Percentiles rank a stretch among this genome's conserved stretches.
These are phyloP conservation scores for Rotaria socialis DNA, from an alignment of 2,888 invertebrate species.

Conservation along the genomic window DNA sequence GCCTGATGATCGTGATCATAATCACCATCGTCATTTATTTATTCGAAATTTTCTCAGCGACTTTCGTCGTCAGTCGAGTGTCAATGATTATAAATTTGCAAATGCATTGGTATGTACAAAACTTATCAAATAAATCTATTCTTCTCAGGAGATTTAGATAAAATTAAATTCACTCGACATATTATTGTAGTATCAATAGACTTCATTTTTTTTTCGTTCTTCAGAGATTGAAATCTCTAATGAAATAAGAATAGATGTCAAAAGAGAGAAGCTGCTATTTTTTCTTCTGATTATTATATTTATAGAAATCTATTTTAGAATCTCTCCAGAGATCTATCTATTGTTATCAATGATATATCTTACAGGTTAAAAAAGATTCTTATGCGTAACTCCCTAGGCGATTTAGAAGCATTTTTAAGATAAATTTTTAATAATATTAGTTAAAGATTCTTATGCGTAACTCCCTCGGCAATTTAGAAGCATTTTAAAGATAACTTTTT, in stretches of 20 bases:
- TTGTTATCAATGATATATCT: not conserved
- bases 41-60: not conserved
- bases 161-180: not conserved
- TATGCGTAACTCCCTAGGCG: not conserved
- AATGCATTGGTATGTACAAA: not conserved
- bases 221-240: conserved; percentile 7
- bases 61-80: conserved; percentile 32
- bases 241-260: not conserved
- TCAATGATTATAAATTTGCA: conserved; percentile 28
- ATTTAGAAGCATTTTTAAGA: not conserved
- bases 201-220: not conserved
- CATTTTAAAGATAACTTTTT: not conserved
- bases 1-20: not conserved
- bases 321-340: not conserved
- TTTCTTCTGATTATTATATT: not conserved
- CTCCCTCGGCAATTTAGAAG: not conserved
- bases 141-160: not conserved
- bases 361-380: not conserved
- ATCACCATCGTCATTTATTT: not conserved
- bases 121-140: not conserved
- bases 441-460: not conserved
- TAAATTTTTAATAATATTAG: not conserved
- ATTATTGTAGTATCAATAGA: not conserved
- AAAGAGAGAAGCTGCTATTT: not conserved
- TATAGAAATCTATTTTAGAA: not conserved